Evolutionary conservation across 1,140 invertebrate species (phyloP), one percentile per base, ranked within the genome.

Genomic region (Sinonovacula constricta): DNA sequence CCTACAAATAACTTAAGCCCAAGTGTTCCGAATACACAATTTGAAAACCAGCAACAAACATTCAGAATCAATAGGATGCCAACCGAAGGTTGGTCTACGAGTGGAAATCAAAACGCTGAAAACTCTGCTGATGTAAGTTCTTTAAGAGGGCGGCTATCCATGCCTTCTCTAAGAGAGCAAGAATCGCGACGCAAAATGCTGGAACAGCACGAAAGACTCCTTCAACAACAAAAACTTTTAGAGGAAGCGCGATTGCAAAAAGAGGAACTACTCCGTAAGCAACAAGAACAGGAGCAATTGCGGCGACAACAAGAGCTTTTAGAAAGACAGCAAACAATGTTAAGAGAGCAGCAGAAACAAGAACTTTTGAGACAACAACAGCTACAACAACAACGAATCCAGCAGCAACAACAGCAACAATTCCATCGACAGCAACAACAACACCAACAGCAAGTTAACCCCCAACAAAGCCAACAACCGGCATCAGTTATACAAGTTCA

Each of bases 331-430:
- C n/a, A n/a, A n/a, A n/a, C n/a, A n/a, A n/a, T n/a, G n/a, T n/a
- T n/a, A n/a, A n/a, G n/a, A n/a, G n/a, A n/a, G n/a, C n/a, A n/a
- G n/a, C n/a, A n/a, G n/a, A n/a, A n/a, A n/a, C n/a, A n/a, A n/a
- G n/a, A n/a, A n/a, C 26, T 56, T 0, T 63, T 53, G 30, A 24
- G 60, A 60, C 51, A 65, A n/a, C 74, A 67, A 24, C 36, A 14
- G 7, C 34, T 26, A 22, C 63, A 22, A 15, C 5, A 67, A 39
- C 28, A 34, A 3, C 22, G 24, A 39, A 22, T 67, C 28, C 31
- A 59, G 22, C 63, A 68, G n/a, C 63, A 56, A 3, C 74, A 59
- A 39, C 66, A 70, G 26, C 54, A 70, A 54, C 66, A 39, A 30
- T 34, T 56, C 15, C 62, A 67, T 2, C 62, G 57, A 68, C 74